phyloP scores from a whole-genome alignment of 2,113 vertebrate genomes.

The Spheniscus mendiculus region DNA sequence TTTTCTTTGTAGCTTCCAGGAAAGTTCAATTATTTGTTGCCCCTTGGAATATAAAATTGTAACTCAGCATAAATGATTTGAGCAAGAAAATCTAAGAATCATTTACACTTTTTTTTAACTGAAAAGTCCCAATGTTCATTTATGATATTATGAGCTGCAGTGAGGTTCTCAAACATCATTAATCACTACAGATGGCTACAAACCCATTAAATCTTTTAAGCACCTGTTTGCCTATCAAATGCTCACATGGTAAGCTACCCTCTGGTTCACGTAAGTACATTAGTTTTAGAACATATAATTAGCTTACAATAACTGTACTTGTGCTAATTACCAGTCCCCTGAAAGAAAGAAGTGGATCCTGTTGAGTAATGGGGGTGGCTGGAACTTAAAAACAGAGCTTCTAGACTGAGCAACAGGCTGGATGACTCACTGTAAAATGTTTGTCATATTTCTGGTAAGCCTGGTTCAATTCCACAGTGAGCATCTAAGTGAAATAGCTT shows the following conservation, averaged over 20 bases:
- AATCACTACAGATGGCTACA: conserved; percentile 54
- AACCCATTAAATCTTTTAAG: conserved; percentile 25
- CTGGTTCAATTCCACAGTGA: not conserved
- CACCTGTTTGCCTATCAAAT: conserved; percentile 46
- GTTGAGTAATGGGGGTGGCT: conserved; percentile 8
- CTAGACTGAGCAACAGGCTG: not conserved
- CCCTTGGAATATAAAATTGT: not conserved
- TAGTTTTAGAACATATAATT: conserved; percentile 19
- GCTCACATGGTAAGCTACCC: conserved; percentile 4
- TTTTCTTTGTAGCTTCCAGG: not conserved
- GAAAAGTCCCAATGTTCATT: not conserved
- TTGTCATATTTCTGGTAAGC: not conserved
- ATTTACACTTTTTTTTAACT: not conserved
- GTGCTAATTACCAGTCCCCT: conserved; percentile 4
- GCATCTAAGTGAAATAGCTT: not conserved
- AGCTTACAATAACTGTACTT: not conserved
- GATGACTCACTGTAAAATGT: not conserved
- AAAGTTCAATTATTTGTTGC: not conserved
- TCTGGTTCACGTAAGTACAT: conserved; percentile 6
- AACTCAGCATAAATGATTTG: not conserved
- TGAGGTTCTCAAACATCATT: conserved; percentile 34
- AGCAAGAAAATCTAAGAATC: not conserved
- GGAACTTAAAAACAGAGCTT: conserved; percentile 28
- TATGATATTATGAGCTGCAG: not conserved
- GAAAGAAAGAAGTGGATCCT: conserved; percentile 23